Percentiles rank a stretch among this genome's conserved stretches.
These are phyloP conservation scores for Drosophila chauvacae DNA, from an alignment of 1,140 invertebrate species.

Conservation along the genomic window DNA sequence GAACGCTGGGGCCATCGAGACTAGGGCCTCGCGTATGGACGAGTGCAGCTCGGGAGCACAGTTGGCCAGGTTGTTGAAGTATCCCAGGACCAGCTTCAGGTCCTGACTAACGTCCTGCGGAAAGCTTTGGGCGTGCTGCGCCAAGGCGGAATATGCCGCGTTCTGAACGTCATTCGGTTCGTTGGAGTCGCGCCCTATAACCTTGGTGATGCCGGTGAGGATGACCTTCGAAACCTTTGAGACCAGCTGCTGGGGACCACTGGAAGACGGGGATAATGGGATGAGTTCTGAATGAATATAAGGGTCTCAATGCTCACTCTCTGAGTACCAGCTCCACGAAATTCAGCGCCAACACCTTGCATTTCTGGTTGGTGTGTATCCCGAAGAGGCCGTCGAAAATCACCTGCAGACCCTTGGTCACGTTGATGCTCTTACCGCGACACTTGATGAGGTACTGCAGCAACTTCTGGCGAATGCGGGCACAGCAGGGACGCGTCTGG, in stretches of 20 bases:
- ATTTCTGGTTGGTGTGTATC: slow-evolving; percentile 91
- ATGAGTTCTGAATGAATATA: not conserved
- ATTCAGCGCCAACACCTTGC: slow-evolving; percentile 92
- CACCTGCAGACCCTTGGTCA: slow-evolving; percentile 93
- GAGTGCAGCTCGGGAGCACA: slow-evolving; percentile 87
- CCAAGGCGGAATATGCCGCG: slow-evolving; percentile 76
- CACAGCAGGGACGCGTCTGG: slow-evolving; percentile 90
- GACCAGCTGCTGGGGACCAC: slow-evolving; percentile 87
- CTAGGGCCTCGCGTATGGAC: slow-evolving; percentile 89
- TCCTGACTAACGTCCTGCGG: slow-evolving; percentile 89
- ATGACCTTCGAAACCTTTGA: slow-evolving; percentile 88
- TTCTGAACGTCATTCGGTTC: slow-evolving; percentile 84
- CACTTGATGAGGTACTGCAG: slow-evolving; percentile 93
- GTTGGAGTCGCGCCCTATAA: slow-evolving; percentile 87
- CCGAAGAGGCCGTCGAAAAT: slow-evolving; percentile 95
- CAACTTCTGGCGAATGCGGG: slow-evolving; percentile 93
- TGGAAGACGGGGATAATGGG: slow-evolving; percentile 77
- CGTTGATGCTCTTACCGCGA: slow-evolving; percentile 90
- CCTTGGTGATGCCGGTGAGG: slow-evolving; percentile 89
- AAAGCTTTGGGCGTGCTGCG: slow-evolving; percentile 87
- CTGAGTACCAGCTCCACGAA: slow-evolving; percentile 93
- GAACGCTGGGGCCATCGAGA: slow-evolving; percentile 90
- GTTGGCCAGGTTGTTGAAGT: slow-evolving; percentile 86
- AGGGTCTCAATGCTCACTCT: slow-evolving; percentile 86
- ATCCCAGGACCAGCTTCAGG: slow-evolving; percentile 73